Percentiles rank a stretch among this genome's conserved stretches.
Conservation (phyloP, 2,113 vertebrate genomes). For the Rattus rattus region DNA sequence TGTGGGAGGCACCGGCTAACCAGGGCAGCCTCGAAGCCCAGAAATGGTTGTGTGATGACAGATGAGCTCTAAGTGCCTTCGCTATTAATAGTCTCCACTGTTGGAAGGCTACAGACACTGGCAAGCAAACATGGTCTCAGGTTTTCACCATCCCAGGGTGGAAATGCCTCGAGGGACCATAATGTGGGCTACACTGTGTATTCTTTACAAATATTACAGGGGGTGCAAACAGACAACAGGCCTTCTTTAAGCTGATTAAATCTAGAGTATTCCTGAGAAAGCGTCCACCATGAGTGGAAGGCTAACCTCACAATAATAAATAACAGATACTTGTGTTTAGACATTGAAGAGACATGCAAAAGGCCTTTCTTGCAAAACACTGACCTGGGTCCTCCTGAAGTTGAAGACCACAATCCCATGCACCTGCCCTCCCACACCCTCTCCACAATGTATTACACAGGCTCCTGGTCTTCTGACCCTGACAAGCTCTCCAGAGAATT, state of each 20-base stretch:
- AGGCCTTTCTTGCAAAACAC: not conserved
- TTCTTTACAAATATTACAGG: not conserved
- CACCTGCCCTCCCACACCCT: not conserved
- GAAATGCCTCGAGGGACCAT: not conserved
- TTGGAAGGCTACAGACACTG: conserved; percentile 34
- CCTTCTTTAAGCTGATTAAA: not conserved
- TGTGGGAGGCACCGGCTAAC: not conserved
- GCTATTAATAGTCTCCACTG: conserved; percentile 76
- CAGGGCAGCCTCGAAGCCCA: conserved; percentile 13
- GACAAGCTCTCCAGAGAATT: not conserved
- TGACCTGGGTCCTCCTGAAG: not conserved
- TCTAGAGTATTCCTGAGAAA: conserved; percentile 21
- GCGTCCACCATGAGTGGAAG: not conserved
- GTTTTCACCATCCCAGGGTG: conserved; percentile 39
- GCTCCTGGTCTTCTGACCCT: not conserved
- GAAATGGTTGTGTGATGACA: conserved; percentile 57
- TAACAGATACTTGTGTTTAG: not conserved
- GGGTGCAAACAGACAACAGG: not conserved
- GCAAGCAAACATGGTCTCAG: conserved; percentile 41
- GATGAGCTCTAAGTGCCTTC: conserved; percentile 50
- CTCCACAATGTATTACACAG: not conserved
- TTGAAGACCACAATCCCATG: not conserved
- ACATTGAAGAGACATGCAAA: conserved; percentile 46
- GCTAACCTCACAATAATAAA: conserved; percentile 13
- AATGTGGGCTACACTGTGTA: not conserved